Evolutionary conservation across 2,888 invertebrate genomes (phyloP).

Genomic region (Cephus spinipes): DNA sequence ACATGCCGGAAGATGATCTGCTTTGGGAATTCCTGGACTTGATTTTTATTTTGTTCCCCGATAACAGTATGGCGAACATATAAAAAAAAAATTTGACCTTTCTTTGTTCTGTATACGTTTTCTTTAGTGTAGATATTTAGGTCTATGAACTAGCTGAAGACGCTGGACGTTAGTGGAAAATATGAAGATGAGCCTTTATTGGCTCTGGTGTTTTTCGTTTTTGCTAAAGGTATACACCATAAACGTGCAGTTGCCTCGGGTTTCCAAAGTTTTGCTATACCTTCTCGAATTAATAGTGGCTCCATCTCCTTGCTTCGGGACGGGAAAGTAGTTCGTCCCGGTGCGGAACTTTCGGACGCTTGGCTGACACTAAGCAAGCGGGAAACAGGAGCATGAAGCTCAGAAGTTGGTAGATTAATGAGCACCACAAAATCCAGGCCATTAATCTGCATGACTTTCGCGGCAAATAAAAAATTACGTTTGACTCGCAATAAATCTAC

Average conservation of each 20-base stretch:
- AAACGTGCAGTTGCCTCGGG: background rate
- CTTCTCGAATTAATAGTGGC: background rate
- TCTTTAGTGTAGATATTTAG: background rate
- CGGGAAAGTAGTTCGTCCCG: background rate
- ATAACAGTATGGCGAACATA: background rate
- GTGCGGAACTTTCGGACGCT: background rate
- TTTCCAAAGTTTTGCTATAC: background rate
- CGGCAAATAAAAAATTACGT: conserved; percentile 12
- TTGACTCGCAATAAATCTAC: conserved; percentile 15
- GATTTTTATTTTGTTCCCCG: background rate
- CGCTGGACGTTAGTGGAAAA: background rate
- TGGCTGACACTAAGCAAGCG: conserved; percentile 1
- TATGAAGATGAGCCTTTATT: background rate
- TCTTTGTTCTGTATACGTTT: background rate
- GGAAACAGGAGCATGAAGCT: background rate
- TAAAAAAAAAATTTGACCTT: background rate
- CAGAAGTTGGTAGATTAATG: conserved; percentile 13
- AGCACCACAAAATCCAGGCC: conserved; percentile 5
- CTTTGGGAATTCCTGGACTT: conserved; percentile 12
- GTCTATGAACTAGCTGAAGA: background rate
- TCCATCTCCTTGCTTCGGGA: background rate
- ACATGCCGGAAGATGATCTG: conserved; percentile 25
- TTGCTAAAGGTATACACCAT: background rate
- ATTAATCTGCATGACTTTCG: conserved; percentile 8
- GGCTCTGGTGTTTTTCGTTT: background rate